Percentiles rank a stretch among this genome's conserved stretches.
These are phyloP conservation scores for Xanthorhoe designata DNA, from an alignment of 2,888 invertebrate genomes.

Conservation along the genomic window DNA sequence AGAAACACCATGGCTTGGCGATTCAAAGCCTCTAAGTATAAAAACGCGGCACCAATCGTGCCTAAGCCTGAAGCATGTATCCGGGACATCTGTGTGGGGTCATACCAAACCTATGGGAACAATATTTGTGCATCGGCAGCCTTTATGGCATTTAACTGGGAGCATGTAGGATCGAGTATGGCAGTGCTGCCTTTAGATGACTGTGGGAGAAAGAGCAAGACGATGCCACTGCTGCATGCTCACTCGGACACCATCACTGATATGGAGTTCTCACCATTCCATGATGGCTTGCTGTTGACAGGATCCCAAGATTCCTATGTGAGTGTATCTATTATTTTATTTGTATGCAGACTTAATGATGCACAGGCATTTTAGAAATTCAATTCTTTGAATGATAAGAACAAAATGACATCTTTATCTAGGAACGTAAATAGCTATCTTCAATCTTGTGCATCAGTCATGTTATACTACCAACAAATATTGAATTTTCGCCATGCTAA, in stretches of 20 bases:
- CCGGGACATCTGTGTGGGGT: conserved; percentile 95
- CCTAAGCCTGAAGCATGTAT: conserved; percentile 97
- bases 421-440: too few species aligned
- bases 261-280: conserved; percentile 98
- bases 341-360: not conserved
- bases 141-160: conserved; percentile 98
- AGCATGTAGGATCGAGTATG: conserved; percentile 95
- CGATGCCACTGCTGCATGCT: conserved; percentile 93
- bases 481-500: conserved; percentile 31
- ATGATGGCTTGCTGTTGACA: conserved; percentile 95
- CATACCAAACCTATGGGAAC: conserved; percentile 97
- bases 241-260: conserved; percentile 97
- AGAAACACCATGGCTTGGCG: conserved; percentile 93
- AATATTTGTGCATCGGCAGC: conserved; percentile 97
- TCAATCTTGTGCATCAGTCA: not conserved
- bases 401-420: too few species aligned
- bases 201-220: conserved; percentile 95
- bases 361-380: too few species aligned
- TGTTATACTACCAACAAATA: conserved; percentile 6
- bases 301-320: conserved; percentile 95
- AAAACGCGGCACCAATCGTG: conserved; percentile 98
- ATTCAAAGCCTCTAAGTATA: conserved; percentile 99
- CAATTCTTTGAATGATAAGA: too few species aligned
- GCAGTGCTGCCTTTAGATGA: conserved; percentile 95
- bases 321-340: conserved; percentile 50